phyloP scores from a whole-genome alignment of 2,888 invertebrate species.

The Girardia tigrina region DNA sequence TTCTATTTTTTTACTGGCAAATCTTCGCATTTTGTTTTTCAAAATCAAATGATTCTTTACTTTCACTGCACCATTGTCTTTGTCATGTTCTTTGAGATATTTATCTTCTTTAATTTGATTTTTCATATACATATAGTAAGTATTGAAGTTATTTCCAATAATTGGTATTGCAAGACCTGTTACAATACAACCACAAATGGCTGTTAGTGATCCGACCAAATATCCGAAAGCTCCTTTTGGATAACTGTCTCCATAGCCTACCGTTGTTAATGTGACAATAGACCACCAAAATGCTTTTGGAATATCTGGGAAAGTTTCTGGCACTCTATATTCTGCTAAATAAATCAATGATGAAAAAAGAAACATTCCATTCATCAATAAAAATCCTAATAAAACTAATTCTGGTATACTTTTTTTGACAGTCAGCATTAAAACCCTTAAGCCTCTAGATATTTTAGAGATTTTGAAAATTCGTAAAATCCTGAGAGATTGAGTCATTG shows the following conservation, averaged over 20 bases:
- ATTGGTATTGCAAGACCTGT: constrained; percentile 37
- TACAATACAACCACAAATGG: constrained; percentile 37
- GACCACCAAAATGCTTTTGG: constrained; percentile 37
- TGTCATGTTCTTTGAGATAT: constrained; percentile 37
- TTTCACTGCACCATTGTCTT: constrained; percentile 28
- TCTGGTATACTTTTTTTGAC: constrained; percentile 47
- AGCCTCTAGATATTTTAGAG: constrained; percentile 41
- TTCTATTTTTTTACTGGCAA: not conserved
- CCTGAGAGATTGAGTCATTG: constrained; percentile 36
- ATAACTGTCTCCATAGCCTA: constrained; percentile 36
- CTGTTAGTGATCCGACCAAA: constrained; percentile 36
- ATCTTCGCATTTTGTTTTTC: constrained; percentile 1
- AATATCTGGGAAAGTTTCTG: constrained; percentile 38
- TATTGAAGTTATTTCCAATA: constrained; percentile 38
- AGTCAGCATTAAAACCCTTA: constrained; percentile 46
- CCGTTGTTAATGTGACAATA: constrained; percentile 37
- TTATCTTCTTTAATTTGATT: constrained; percentile 37
- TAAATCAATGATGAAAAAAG: constrained; percentile 47
- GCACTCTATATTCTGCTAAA: constrained; percentile 42
- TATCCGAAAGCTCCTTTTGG: constrained; percentile 37
- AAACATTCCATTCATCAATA: constrained; percentile 46
- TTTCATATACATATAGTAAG: constrained; percentile 38
- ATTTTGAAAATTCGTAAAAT: constrained; percentile 37
- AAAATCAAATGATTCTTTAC: not conserved
- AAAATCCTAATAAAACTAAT: constrained; percentile 45